A percentile compares a stretch with the other conserved stretches of the same genome.
phyloP scores from a whole-genome alignment of 2,888 invertebrate species.

The Parelbella ahira region DNA sequence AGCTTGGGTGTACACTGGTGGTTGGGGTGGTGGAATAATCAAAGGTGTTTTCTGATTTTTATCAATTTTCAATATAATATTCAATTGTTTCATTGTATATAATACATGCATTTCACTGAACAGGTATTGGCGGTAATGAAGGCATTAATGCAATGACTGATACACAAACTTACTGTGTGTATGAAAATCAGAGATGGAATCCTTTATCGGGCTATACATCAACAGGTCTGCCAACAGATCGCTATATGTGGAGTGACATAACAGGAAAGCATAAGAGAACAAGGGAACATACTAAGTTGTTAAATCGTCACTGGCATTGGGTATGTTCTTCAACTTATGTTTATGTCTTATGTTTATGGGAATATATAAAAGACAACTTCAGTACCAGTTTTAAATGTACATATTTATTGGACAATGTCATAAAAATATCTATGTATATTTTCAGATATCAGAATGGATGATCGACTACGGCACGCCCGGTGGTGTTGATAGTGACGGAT shows the following conservation, averaged over 20 bases:
- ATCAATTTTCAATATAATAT: too few relatives aligned
- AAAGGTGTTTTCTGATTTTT: conserved; percentile 80
- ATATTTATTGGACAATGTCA: too few relatives aligned
- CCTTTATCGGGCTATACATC: conserved; percentile 93
- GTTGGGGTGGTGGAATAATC: conserved; percentile 91
- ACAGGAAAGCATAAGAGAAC: conserved; percentile 91
- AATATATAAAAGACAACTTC: too few relatives aligned
- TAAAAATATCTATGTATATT: too few relatives aligned
- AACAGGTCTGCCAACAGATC: conserved; percentile 91
- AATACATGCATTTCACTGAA: too few relatives aligned
- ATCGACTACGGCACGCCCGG: conserved; percentile 95
- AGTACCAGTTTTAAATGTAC: too few relatives aligned
- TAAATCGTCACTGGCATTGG: conserved; percentile 95
- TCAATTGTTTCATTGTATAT: too few relatives aligned
- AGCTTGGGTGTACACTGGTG: conserved; percentile 94
- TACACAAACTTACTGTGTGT: conserved; percentile 92
- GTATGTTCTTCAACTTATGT: conserved; percentile 50
- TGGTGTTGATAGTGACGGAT: conserved; percentile 94
- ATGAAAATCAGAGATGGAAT: conserved; percentile 97
- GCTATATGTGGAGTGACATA: conserved; percentile 95
- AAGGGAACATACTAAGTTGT: conserved; percentile 90
- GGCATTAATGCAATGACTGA: conserved; percentile 88
- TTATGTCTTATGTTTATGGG: too few relatives aligned
- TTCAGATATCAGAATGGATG: conserved; percentile 91
- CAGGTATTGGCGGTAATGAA: conserved; percentile 65